Evolutionary conservation across 2,113 vertebrate genomes (phyloP).

Genomic region (Sebastes fasciatus): DNA sequence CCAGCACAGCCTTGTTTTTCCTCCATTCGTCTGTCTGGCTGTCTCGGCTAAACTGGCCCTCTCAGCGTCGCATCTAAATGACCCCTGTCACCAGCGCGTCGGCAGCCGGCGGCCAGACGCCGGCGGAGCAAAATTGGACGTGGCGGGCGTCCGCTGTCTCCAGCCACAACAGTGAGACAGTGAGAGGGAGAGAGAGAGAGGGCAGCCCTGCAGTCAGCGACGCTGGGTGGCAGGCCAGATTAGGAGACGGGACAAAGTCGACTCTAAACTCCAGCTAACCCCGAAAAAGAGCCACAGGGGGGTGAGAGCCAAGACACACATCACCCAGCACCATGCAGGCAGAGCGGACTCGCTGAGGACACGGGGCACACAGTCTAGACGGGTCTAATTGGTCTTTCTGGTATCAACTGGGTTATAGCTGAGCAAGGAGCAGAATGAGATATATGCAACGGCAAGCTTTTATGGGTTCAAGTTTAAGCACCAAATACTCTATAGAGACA

Average conservation of each 20-base stretch:
- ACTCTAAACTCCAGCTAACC: conserved; percentile 70
- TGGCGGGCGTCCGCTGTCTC: conserved; percentile 58
- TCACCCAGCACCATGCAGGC: conserved; percentile 14
- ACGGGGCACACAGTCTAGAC: conserved; percentile 1
- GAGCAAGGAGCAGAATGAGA: not conserved
- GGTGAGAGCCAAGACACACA: conserved; percentile 17
- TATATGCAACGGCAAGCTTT: not conserved
- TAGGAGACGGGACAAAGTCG: conserved; percentile 51
- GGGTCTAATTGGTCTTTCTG: conserved; percentile 5
- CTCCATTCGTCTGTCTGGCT: conserved; percentile 1
- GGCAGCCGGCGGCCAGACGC: conserved; percentile 26
- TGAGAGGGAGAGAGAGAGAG: not conserved
- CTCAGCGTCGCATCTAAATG: conserved; percentile 35
- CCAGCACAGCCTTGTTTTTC: conserved; percentile 3
- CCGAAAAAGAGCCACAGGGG: conserved; percentile 4
- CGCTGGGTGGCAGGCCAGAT: conserved; percentile 21
- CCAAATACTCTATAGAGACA: not conserved
- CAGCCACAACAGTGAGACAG: conserved; percentile 49
- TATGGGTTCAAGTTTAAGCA: not conserved
- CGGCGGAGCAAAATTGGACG: conserved; percentile 37
- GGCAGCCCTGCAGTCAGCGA: conserved; percentile 23
- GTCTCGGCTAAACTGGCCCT: conserved; percentile 11
- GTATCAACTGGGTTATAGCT: not conserved
- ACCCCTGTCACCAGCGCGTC: conserved; percentile 50
- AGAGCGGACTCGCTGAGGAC: conserved; percentile 4